Evolutionary conservation across 2,113 vertebrate species (phyloP).

Genomic region (Heliornis fulica): DNA sequence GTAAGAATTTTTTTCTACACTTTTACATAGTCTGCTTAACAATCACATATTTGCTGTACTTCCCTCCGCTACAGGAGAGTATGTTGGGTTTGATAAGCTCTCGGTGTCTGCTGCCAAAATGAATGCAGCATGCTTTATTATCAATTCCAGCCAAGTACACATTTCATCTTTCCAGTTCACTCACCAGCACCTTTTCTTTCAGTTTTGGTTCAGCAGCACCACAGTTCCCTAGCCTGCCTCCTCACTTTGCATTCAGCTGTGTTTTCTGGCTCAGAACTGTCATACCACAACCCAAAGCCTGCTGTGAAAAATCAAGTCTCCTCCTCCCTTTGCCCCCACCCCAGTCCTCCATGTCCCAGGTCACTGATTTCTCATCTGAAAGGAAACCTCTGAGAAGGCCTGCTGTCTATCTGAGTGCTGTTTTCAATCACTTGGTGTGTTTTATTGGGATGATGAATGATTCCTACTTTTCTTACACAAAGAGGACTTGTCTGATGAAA

Average conservation of each 20-base stretch:
- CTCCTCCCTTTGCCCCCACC: neutral
- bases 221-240: neutral
- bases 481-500: neutral
- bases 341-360: fast-evolving
- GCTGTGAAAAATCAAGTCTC: neutral
- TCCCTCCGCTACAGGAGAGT: neutral
- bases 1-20: neutral
- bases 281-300: neutral
- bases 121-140: neutral
- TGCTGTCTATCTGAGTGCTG: neutral
- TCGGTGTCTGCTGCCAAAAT: neutral
- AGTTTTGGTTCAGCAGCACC: neutral
- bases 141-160: neutral
- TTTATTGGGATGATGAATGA: neutral
- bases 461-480: neutral
- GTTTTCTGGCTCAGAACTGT: neutral
- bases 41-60: neutral
- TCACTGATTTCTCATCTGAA: neutral
- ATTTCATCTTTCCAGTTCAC: neutral
- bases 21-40: neutral
- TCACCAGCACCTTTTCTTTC: neutral
- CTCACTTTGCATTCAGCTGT: neutral
- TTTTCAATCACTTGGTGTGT: neutral
- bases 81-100: neutral
- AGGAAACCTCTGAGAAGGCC: neutral